Conservation (phyloP, 1,140 invertebrate species). For the Drosophila fuyamai region DNA sequence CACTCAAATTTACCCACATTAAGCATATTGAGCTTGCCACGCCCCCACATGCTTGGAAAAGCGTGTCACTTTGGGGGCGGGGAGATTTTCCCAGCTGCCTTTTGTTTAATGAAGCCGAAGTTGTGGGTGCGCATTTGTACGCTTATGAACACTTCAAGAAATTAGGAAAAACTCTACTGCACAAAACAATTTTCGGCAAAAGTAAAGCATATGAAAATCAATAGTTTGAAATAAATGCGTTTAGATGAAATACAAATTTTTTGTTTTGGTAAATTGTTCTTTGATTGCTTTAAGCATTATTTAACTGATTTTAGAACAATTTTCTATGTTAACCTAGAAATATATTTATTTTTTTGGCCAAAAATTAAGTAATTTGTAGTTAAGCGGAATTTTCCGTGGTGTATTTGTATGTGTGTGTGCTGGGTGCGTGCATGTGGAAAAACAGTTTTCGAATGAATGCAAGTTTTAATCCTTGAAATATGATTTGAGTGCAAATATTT, state of each 20-base stretch:
- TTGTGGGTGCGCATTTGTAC: constrained; percentile 38
- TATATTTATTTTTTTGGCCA: too few relatives aligned
- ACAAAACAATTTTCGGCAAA: too few relatives aligned
- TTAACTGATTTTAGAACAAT: too few relatives aligned
- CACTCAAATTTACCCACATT: constrained; percentile 47
- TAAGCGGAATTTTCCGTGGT: background rate
- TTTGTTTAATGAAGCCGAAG: constrained; percentile 80
- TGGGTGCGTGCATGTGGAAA: constrained; percentile 74
- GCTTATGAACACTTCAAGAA: background rate
- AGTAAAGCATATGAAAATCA: too few relatives aligned
- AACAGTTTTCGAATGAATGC: constrained; percentile 81
- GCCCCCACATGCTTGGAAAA: constrained; percentile 6
- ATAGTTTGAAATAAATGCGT: too few relatives aligned
- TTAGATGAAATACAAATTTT: too few relatives aligned
- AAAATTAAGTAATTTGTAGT: too few relatives aligned
- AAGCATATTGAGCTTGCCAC: constrained; percentile 62
- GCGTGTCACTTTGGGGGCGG: background rate
- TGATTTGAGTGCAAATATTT: constrained; percentile 84
- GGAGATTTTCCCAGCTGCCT: constrained; percentile 35
- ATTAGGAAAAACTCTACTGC: background rate
- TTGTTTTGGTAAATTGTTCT: too few relatives aligned
- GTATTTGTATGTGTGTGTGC: constrained; percentile 4
- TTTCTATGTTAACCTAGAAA: too few relatives aligned
- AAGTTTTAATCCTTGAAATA: constrained; percentile 84
- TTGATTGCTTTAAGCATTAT: too few relatives aligned